Base-by-base conservation (phyloP, 2,888 invertebrate genomes). In the Orthonychiurus folsomi region DNA sequence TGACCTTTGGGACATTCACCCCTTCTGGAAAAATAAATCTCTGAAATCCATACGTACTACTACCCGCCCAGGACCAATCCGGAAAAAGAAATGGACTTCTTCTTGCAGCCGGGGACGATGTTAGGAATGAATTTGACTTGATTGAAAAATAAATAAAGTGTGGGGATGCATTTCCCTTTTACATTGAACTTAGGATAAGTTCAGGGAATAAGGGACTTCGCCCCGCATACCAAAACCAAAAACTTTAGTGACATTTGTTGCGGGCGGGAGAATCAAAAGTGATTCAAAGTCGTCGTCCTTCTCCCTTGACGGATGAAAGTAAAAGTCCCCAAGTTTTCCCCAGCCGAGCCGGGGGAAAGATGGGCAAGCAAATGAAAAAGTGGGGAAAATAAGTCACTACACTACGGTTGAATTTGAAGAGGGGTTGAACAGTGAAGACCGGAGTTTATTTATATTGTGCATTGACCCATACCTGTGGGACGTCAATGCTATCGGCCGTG, bases 401-500 rank as follows among this genome's bases (percentile, higher is more conserved):
- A n/a, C n/a, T n/a, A n/a, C n/a, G 15, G 37, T 37, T 15, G 15
- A 15, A 37, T 15, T 37, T 37, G 37, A 15, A 5, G 9, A 37
- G 37, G 37, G 37, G 9, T 9, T 37, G 37, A n/a, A 15, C 37
- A 37, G 5, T 5, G 37, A 5, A 15, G 5, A 15, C 37, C 15
- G 37, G 5, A 15, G 37, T 37, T 37, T 37, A 37, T 37, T 37
- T 37, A 15, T 37, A 37, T 37, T 37, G 37, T 50, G 18, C n/a
- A 59, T 56, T 63, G 58, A 69, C 69, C n/a, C n/a, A n/a, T n/a
- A n/a, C n/a, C 72, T 83, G 82, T 50, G 86, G 83, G 75, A 91
- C 84, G 74, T 90, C 89, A 67, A 85, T 81, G 72, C 85, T 85
- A 76, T 89, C 89, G 69, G 88, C 85, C 50, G 90, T 88, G 79